Conservation (phyloP, 2,797 vertebrate species). For the Halcyon chelicuti region DNA sequence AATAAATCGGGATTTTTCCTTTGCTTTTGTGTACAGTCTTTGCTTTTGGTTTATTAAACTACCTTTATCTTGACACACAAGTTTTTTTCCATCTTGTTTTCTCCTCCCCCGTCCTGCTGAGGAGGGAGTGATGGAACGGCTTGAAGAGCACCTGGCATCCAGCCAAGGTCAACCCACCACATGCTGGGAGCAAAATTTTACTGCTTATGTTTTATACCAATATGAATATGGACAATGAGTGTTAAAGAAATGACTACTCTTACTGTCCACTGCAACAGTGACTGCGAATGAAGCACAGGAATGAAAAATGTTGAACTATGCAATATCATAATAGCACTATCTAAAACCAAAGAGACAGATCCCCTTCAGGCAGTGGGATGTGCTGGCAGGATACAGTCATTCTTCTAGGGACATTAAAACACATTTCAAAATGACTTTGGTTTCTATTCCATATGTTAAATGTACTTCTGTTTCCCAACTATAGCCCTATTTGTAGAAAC, state of each 20-base stretch:
- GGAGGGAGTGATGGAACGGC: no score
- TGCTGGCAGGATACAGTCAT: background rate
- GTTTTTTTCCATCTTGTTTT: no score
- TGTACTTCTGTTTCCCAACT: background rate
- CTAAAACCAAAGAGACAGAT: background rate
- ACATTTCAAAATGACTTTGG: background rate
- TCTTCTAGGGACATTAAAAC: background rate
- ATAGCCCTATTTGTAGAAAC: background rate
- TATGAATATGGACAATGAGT: background rate
- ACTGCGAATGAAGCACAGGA: constrained; percentile 36
- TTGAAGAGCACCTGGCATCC: no score
- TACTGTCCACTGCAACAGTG: constrained; percentile 21
- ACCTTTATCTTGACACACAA: no score
- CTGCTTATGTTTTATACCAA: constrained; percentile 4
- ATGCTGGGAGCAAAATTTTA: background rate
- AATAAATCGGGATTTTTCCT: no score
- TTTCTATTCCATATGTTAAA: background rate
- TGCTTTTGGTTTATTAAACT: no score
- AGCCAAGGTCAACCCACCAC: background rate
- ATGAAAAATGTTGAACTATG: background rate
- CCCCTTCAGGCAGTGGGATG: background rate
- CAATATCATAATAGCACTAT: background rate
- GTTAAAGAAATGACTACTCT: constrained; percentile 50
- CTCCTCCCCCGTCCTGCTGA: no score
- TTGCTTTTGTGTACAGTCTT: no score